phyloP scores from a whole-genome alignment of 2,797 vertebrate genomes.

The Phoebastria nigripes region DNA sequence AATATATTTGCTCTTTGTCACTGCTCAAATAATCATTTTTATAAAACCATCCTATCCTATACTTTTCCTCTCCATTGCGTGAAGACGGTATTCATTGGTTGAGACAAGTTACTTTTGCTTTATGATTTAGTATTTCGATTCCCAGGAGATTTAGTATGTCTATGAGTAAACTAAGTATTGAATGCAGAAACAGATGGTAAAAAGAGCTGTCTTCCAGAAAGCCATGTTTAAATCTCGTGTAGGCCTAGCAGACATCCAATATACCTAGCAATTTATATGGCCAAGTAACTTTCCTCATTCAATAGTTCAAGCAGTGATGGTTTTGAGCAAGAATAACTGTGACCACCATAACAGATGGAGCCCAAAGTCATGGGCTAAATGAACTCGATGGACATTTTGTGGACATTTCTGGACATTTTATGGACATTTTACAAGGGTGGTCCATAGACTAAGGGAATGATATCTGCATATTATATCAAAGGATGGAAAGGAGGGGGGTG shows the following conservation, averaged over 20 bases:
- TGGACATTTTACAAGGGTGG: not conserved
- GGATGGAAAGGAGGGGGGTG: not conserved
- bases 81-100: not conserved
- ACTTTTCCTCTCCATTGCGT: not conserved
- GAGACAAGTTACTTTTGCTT: not conserved
- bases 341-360: not conserved
- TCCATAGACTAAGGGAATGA: not conserved
- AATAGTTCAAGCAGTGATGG: not conserved
- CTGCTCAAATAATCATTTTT: not conserved
- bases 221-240: not conserved
- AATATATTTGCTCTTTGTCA: not conserved
- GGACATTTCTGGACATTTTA: not conserved
- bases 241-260: not conserved
- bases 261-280: not conserved
- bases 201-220: not conserved
- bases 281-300: not conserved
- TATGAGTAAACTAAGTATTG: not conserved
- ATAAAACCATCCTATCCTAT: not conserved
- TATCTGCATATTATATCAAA: not conserved
- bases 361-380: not conserved
- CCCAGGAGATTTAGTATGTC: not conserved
- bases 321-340: not conserved
- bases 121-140: not conserved
- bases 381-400: not conserved
- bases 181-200: not conserved